Evolutionary conservation across 2,888 invertebrate species (phyloP).

Genomic region (Drosophila suboccidentalis): DNA sequence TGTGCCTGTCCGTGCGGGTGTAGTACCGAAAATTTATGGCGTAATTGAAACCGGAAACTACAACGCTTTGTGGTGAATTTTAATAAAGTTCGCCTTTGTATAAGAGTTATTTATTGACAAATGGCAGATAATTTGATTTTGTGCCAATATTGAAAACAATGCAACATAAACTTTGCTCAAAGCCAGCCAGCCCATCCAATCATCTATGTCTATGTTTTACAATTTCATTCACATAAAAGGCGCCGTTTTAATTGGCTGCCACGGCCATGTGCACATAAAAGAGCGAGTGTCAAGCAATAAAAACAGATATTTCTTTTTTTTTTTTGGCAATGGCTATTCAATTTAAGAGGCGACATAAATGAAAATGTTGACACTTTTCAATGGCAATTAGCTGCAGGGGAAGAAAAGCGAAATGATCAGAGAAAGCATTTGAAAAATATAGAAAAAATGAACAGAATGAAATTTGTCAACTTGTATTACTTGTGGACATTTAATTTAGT

Average conservation of each 20-base stretch:
- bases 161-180: constrained; percentile 15
- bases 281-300: constrained; percentile 8
- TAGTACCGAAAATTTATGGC: constrained; percentile 71
- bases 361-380: constrained; percentile 13
- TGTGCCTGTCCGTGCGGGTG: constrained; percentile 48
- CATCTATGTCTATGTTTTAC: constrained; percentile 15
- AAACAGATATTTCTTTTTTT: constrained; percentile 1
- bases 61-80: constrained; percentile 80
- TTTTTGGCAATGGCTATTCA: constrained; percentile 23
- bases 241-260: constrained; percentile 43
- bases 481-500: not conserved
- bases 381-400: not conserved
- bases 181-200: constrained; percentile 6
- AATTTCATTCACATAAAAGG: constrained; percentile 29
- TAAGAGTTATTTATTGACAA: constrained; percentile 76
- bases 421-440: not conserved
- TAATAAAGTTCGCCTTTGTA: constrained; percentile 78
- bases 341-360: constrained; percentile 17
- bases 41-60: constrained; percentile 81
- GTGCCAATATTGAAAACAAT: constrained; percentile 76
- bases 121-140: constrained; percentile 80
- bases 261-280: constrained; percentile 15
- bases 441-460: not conserved
- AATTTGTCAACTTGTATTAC: not conserved
- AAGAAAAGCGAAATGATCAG: not conserved